phyloP scores from a whole-genome alignment of 2,888 invertebrate species.

The Erebia ligea region DNA sequence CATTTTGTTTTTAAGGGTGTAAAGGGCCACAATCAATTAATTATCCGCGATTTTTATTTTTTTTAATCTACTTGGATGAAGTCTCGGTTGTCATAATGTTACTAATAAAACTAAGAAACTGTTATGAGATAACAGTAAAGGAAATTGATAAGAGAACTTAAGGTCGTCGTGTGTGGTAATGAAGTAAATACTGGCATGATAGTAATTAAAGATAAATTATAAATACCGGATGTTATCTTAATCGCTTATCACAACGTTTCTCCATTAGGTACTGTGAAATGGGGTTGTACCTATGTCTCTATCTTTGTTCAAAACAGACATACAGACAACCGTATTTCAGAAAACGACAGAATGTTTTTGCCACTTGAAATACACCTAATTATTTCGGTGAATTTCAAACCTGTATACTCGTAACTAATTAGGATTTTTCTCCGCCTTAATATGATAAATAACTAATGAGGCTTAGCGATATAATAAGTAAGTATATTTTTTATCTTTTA shows the following conservation, averaged over 20 bases:
- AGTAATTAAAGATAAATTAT: background rate
- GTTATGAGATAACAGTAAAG: background rate
- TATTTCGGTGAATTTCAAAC: too few relatives aligned
- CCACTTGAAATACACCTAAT: background rate
- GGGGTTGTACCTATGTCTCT: background rate
- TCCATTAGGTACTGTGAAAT: background rate
- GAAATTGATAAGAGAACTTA: conserved; percentile 11
- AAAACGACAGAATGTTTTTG: background rate
- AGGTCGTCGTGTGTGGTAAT: conserved; percentile 6
- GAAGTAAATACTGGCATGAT: background rate
- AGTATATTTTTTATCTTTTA: too few relatives aligned
- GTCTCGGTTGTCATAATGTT: background rate
- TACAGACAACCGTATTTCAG: too few relatives aligned
- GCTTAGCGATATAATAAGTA: too few relatives aligned
- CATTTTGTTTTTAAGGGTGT: too few relatives aligned
- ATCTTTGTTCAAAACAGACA: too few relatives aligned
- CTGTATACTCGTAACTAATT: too few relatives aligned
- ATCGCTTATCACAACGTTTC: background rate
- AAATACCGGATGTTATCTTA: conserved; percentile 6
- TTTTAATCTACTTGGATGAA: background rate
- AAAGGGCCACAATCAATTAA: background rate
- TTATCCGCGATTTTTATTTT: too few relatives aligned
- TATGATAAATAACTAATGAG: too few relatives aligned
- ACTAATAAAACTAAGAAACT: background rate
- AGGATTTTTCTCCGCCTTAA: too few relatives aligned